phyloP scores from a whole-genome alignment of 2,888 invertebrate species.

The Thecophora atra region DNA sequence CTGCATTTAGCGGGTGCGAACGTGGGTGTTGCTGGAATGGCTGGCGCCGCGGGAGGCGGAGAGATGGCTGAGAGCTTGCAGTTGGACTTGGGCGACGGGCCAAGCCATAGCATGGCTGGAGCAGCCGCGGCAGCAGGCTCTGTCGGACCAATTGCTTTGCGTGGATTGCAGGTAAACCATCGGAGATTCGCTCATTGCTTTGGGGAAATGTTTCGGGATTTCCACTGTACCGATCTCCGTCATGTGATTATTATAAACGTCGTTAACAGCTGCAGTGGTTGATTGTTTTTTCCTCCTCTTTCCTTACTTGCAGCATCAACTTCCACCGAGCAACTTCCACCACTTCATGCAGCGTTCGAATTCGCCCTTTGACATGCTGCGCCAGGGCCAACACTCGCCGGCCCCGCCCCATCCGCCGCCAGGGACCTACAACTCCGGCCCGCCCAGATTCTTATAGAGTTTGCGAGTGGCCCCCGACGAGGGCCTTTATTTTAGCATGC shows the following conservation, averaged over 20 bases:
- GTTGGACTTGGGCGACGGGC: constrained; percentile 82
- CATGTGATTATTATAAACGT: not conserved
- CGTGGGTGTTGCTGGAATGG: constrained; percentile 41
- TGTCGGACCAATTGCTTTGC: constrained; percentile 59
- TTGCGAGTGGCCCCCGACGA: constrained; percentile 65
- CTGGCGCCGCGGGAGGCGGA: constrained; percentile 50
- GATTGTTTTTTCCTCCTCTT: not conserved
- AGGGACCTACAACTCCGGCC: constrained; percentile 64
- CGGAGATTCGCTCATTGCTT: not conserved
- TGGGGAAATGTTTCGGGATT: not conserved
- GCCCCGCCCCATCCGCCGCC: constrained; percentile 57
- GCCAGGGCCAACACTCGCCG: constrained; percentile 62
- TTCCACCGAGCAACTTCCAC: constrained; percentile 63
- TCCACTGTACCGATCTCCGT: not conserved
- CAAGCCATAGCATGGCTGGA: constrained; percentile 70
- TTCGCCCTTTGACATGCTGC: constrained; percentile 64
- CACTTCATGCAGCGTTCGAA: constrained; percentile 65
- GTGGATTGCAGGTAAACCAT: constrained; percentile 60
- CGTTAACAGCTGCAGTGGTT: not conserved
- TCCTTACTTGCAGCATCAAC: constrained; percentile 56
- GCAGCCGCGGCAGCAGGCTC: constrained; percentile 53
- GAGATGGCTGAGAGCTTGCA: constrained; percentile 71
- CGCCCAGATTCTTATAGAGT: constrained; percentile 67
- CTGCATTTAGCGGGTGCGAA: constrained; percentile 68
- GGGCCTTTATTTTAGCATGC: constrained; percentile 66